phyloP scores from a whole-genome alignment of 2,797 vertebrate species.

The Picus viridis region DNA sequence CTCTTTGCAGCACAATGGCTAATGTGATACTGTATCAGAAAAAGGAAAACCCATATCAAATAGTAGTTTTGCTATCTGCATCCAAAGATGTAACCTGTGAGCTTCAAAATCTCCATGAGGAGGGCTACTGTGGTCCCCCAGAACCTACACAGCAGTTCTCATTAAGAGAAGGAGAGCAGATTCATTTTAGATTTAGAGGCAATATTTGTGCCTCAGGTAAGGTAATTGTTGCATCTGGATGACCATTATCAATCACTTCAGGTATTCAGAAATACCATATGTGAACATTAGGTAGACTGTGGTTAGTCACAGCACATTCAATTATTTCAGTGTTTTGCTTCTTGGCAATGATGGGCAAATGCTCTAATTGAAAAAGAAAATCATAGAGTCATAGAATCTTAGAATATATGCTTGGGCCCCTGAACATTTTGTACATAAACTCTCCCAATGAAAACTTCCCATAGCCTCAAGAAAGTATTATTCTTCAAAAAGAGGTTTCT shows the following conservation, averaged over 20 bases:
- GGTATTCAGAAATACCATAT: neutral
- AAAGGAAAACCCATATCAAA: conserved; percentile 74
- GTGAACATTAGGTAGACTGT: neutral
- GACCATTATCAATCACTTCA: neutral
- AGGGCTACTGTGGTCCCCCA: conserved; percentile 76
- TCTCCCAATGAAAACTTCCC: neutral
- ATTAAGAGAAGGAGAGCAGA: conserved; percentile 87
- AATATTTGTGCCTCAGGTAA: conserved; percentile 88
- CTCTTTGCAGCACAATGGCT: conserved; percentile 71
- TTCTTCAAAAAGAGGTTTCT: neutral
- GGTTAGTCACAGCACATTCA: neutral
- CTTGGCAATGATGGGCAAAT: neutral
- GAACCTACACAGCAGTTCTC: conserved; percentile 80
- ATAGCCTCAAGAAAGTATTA: neutral
- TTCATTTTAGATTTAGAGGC: conserved; percentile 85
- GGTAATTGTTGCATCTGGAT: neutral
- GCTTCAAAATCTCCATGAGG: conserved; percentile 75
- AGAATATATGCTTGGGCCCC: neutral
- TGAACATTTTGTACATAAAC: neutral
- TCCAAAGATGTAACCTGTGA: conserved; percentile 82
- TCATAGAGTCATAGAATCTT: neutral
- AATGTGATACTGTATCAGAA: conserved; percentile 78
- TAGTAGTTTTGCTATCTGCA: conserved; percentile 77
- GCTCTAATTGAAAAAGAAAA: neutral
- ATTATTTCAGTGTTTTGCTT: neutral